Base-by-base conservation (phyloP, 2,797 vertebrate genomes). In the Peromyscus eremicus region DNA sequence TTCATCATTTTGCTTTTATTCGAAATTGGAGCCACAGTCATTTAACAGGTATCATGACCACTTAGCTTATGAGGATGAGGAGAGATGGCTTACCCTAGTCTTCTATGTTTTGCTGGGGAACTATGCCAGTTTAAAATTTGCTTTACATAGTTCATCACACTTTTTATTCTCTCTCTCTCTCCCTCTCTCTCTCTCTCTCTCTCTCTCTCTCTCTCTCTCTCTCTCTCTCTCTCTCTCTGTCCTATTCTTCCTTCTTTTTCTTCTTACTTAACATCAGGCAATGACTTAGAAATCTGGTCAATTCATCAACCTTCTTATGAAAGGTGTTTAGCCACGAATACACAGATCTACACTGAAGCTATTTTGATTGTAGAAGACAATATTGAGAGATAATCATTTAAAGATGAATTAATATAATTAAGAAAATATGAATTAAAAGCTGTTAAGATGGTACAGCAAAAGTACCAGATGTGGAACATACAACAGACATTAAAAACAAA, bases 21-120 rank as follows among this genome's bases (percentile, higher is more conserved):
- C 16, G 88, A 93, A 88, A 10, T 40, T 60, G 23, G 34, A 96
- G 10, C 0, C 13, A 83, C 17, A 82, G 34, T 93, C 43, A 92
- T 49, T 96, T 92, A 94, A 40, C 29, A 76, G 19, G 46, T 92
- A 52, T 6, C 89, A 62, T 83, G 92, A 46, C 66, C 57, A 49
- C 66, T 96, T 57, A 66, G 13, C 40, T 94, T 64, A 43, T 66
- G 55, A 91, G 29, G 6, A 27, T 57, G 0, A 92, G 29, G 34
- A 16, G 70, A 86, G 14, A 93, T 52, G 92, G 19, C 16, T 55
- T n/a, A 27, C 64, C 60, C 77, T 90, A 32, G 55, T 32, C 25
- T 85, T 68, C 93, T 96, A 62, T 93, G 27, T 84, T 91, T 93
- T 97, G 11, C 57, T 93, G 1, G 23, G 52, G 25, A 94, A 94